Percentiles rank a stretch among this genome's conserved stretches.
Evolutionary conservation across 2,113 vertebrate genomes (phyloP).

Genomic region (Genyomyrus donnyi): DNA sequence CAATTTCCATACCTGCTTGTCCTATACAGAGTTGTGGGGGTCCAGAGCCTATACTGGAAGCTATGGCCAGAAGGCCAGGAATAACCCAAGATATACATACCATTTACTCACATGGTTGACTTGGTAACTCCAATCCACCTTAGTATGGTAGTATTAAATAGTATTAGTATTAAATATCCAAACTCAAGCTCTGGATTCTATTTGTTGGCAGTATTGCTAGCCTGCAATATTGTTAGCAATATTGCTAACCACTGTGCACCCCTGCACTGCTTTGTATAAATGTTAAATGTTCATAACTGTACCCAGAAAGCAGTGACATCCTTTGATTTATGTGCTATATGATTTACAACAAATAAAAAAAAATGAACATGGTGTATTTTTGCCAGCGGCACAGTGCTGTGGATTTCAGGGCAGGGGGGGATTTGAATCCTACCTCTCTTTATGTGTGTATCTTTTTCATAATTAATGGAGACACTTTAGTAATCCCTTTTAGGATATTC

Average conservation of each 20-base stretch:
- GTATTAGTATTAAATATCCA: not conserved
- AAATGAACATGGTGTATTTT: not conserved
- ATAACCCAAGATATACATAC: not conserved
- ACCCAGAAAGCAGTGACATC: not conserved
- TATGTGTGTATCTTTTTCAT: not conserved
- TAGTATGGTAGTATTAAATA: not conserved
- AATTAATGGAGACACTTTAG: not conserved
- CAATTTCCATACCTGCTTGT: not conserved
- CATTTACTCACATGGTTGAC: not conserved
- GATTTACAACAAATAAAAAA: not conserved
- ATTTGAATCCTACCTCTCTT: not conserved
- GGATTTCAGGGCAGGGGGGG: not conserved
- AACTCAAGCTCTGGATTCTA: not conserved
- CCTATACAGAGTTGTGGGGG: not conserved
- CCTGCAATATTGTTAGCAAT: not conserved
- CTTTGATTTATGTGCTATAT: not conserved
- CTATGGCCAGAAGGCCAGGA: not conserved
- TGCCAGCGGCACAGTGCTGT: not conserved
- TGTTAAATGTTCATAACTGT: not conserved
- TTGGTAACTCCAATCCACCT: not conserved
- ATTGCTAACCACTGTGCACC: not conserved
- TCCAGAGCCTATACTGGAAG: not conserved
- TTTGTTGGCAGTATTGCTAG: not conserved
- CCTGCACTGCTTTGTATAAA: not conserved
- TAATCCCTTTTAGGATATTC: not conserved